Conservation (phyloP, 2,113 vertebrate species). For the Pterocles burchelli region DNA sequence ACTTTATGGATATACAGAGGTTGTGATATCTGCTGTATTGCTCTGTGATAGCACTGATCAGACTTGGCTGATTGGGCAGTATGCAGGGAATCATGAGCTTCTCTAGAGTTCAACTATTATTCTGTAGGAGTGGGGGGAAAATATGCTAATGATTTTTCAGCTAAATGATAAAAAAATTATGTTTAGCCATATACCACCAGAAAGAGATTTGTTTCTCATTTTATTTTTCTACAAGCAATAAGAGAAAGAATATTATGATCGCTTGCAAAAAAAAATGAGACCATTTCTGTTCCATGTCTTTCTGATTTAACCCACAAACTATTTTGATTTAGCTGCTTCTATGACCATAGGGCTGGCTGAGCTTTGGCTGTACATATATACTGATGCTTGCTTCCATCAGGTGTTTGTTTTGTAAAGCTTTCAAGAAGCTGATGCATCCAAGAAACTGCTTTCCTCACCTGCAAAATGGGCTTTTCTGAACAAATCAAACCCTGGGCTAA, state of each 20-base stretch:
- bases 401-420: not conserved
- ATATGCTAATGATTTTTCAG: not conserved
- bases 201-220: not conserved
- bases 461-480: not conserved
- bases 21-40: not conserved
- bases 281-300: not conserved
- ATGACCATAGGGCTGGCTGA: not conserved
- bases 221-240: not conserved
- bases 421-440: not conserved
- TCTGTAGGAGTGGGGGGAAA: not conserved
- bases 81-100: not conserved
- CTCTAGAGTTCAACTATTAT: not conserved
- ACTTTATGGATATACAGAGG: not conserved
- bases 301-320: not conserved
- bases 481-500: not conserved
- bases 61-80: not conserved
- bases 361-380: not conserved
- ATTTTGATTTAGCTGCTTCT: not conserved
- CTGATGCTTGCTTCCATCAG: not conserved
- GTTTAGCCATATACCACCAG: not conserved
- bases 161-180: not conserved
- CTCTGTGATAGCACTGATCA: not conserved
- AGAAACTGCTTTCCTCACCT: not conserved
- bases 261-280: not conserved
- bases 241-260: not conserved